Evolutionary conservation across 2,888 invertebrate genomes (phyloP), one percentile per base, ranked within the genome.

Genomic region (Melangyna quadrimaculata): DNA sequence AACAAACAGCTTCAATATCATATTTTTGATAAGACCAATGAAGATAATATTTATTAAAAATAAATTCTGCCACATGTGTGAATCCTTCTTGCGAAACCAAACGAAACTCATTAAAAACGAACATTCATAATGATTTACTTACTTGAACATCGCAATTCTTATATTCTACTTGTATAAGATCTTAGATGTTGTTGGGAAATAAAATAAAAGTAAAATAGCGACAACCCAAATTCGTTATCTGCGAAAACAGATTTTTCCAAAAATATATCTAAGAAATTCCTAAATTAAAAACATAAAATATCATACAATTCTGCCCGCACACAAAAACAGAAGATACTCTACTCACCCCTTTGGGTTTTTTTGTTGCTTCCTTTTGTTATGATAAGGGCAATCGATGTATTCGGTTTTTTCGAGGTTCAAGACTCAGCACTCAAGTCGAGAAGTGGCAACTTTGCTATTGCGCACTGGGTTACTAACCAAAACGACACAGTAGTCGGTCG

Each of bases 361-460:
- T 29, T 53, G 1, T 73, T 73, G 86, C 73, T 87, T 87, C 86
- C 86, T 87, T 78, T 82, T 73, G 81, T 55, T 81, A 80, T 82
- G 86, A 87, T 87, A 87, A 87, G 77, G 9, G 8, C 55, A 48
- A 12, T 10, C 59, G 48, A 57, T 32, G 59, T 69, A 65, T 51
- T 17, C 17, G 17, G 43, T 17, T 43, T 43, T n/a, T 43, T 53
- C 45, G 12, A 53, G 43, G 35, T 45, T 40, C 57, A 17, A 72
- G 45, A 57, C 45, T 37, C 51, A 43, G 53, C 73, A 61, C 4
- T 3, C 24, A 24, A 14, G 3, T 22, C 9, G 40, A 27, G 48
- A 51, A 24, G 22, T 14, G 12, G 12, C 48, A 22, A 79, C 59
- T 80, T 67, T 27, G 61, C 69, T 69, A 69, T 63, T 87, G 81